Evolutionary conservation across 2,888 invertebrate species (phyloP), one percentile per base, ranked within the genome.

Genomic region (Epinotia nisella): DNA sequence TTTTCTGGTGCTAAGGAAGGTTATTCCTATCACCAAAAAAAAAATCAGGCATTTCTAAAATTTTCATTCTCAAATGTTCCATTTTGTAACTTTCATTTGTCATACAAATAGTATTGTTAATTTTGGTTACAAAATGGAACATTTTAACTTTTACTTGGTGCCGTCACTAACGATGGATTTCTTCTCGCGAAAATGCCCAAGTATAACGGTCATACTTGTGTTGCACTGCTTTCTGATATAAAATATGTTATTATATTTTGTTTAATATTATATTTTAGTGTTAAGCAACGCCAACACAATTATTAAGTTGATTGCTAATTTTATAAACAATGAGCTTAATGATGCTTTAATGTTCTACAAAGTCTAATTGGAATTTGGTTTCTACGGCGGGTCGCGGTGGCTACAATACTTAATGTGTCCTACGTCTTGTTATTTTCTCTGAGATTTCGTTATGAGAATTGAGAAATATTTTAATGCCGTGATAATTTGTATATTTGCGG

Each of bases 271-370:
- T 67, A 62, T 64, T 73, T 73, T 53, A 73, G 49, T 69, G 39
- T 64, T 69, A 69, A 73, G 69, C 11, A 58, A 59, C 74, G 74
- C 60, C 72, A 68, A 56, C 69, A 60, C 66, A 72, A 75, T 71
- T 72, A 79, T 82, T 86, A 83, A 83, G 82, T 85, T 81, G 78
- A 81, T 81, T 85, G 86, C 85, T 90, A 88, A 86, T 82, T 82
- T 70, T 82, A 83, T 78, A 83, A 85, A 83, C 76, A 78, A 85
- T 78, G 91, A 91, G 91, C 91, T 91, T 91, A 90, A 79, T 80
- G 79, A 87, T 79, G 89, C 90, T 89, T 90, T 90, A 90, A 87
- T 56, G 58, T 49, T 56, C 19, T 55, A 39, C 62, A 62, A 68
- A 51, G 29, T 55, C 61, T 41, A 19, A 41, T 49, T 70, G 60